A percentile compares a stretch with the other conserved stretches of the same genome.
Conservation (phyloP, 2,797 vertebrate species). For the Pangasius mekongensis region DNA sequence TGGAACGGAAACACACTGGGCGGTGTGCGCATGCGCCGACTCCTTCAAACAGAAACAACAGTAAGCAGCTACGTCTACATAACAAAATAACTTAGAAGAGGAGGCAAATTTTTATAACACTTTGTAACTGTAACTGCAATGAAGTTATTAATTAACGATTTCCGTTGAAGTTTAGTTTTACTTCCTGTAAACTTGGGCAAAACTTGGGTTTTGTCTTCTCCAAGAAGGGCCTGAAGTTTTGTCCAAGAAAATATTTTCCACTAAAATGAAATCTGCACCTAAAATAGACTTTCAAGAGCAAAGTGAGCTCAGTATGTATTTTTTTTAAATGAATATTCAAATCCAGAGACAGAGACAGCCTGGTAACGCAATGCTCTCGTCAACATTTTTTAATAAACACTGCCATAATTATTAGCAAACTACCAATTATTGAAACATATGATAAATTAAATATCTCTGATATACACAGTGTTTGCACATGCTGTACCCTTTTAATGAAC, state of each 20-base stretch:
- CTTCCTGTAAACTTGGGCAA: background rate
- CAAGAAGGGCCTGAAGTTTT: background rate
- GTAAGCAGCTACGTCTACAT: no score
- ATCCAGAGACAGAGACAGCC: background rate
- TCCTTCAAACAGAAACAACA: background rate
- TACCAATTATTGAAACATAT: background rate
- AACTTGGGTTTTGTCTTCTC: background rate
- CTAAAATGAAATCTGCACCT: background rate
- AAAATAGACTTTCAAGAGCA: background rate
- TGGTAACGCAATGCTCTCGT: background rate
- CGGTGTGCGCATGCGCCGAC: conserved; percentile 21
- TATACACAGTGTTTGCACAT: background rate
- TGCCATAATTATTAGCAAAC: background rate
- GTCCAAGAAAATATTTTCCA: background rate
- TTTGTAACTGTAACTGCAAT: background rate
- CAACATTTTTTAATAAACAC: background rate
- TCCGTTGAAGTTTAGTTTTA: background rate
- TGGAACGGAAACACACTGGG: background rate
- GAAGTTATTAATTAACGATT: background rate
- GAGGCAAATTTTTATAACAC: background rate
- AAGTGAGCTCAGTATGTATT: no score
- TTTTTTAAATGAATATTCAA: background rate
- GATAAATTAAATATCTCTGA: background rate
- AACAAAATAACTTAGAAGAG: background rate
- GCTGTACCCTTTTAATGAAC: background rate